Percentiles rank a stretch among this genome's conserved stretches.
Conservation (phyloP, 2,797 vertebrate genomes). For the Sebastes nivosus region DNA sequence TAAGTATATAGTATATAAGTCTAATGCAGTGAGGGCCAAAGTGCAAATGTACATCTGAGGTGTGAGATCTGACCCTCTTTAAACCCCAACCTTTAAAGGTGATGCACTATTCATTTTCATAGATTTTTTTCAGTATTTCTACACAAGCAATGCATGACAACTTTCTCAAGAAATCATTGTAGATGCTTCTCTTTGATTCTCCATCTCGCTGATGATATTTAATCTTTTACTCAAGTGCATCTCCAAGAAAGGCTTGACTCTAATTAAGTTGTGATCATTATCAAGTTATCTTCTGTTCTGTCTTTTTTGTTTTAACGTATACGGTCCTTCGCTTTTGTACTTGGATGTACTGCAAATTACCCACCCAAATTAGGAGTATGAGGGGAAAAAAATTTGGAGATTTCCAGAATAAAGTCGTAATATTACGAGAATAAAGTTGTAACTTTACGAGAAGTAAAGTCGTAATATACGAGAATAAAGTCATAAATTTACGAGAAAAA, state of each 20-base stretch:
- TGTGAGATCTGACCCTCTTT: constrained; percentile 22
- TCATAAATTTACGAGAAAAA: too few relatives aligned
- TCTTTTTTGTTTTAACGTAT: constrained; percentile 36
- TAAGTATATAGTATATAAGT: too few relatives aligned
- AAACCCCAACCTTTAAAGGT: constrained; percentile 32
- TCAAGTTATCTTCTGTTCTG: constrained; percentile 20
- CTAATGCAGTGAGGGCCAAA: too few relatives aligned
- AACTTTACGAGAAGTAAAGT: too few relatives aligned
- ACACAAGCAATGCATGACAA: constrained; percentile 46
- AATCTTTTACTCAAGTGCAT: constrained; percentile 48
- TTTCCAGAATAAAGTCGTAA: too few relatives aligned
- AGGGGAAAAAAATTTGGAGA: too few relatives aligned
- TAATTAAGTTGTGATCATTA: constrained; percentile 31
- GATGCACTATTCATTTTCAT: constrained; percentile 55
- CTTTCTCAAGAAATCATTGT: constrained; percentile 24
- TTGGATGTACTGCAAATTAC: constrained; percentile 30
- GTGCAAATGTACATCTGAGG: constrained; percentile 8
- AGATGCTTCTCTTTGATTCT: constrained; percentile 24
- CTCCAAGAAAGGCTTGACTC: constrained; percentile 50
- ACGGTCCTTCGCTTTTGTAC: constrained; percentile 50
- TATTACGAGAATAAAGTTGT: too few relatives aligned
- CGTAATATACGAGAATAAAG: too few relatives aligned
- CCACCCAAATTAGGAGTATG: too few relatives aligned
- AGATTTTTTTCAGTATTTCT: constrained; percentile 44
- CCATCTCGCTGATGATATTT: constrained; percentile 37